Evolutionary conservation across 2,888 invertebrate genomes (phyloP).

Genomic region (Cerastis rubricosa): DNA sequence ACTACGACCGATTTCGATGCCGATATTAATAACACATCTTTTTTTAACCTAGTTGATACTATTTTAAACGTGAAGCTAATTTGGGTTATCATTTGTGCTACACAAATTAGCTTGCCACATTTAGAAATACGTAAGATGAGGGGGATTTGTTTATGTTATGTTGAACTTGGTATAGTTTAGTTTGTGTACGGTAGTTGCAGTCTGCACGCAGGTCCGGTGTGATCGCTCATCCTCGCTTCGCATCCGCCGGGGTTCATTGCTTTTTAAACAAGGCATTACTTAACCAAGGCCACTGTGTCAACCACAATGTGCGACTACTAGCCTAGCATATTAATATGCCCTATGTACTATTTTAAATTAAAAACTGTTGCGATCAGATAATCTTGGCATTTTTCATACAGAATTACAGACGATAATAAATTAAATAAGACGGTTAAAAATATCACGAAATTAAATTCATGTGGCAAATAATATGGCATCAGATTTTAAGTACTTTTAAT

Average conservation of each 20-base stretch:
- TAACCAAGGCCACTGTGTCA: slow-evolving; percentile 87
- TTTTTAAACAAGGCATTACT: slow-evolving; percentile 84
- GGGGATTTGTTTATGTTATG: slow-evolving; percentile 12
- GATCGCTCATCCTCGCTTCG: slow-evolving; percentile 55
- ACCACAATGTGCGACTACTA: slow-evolving; percentile 86
- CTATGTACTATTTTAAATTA: slow-evolving; percentile 80
- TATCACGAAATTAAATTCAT: slow-evolving; percentile 89
- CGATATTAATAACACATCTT: slow-evolving; percentile 48
- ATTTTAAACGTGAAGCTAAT: slow-evolving; percentile 62
- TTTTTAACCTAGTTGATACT: slow-evolving; percentile 35
- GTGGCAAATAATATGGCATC: slow-evolving; percentile 91
- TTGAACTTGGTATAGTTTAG: slow-evolving; percentile 8
- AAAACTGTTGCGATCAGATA: slow-evolving; percentile 77
- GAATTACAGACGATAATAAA: slow-evolving; percentile 83
- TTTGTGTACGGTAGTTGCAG: slow-evolving; percentile 59
- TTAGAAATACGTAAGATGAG: slow-evolving; percentile 51
- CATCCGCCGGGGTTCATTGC: slow-evolving; percentile 80
- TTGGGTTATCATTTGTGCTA: slow-evolving; percentile 46
- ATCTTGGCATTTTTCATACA: slow-evolving; percentile 80
- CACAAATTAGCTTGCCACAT: slow-evolving; percentile 62
- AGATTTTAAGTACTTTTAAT: slow-evolving; percentile 89
- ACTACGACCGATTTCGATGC: slow-evolving; percentile 46
- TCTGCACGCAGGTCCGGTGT: slow-evolving; percentile 65
- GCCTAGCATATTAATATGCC: slow-evolving; percentile 86
- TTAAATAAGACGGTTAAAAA: slow-evolving; percentile 86